A percentile compares a stretch with the other conserved stretches of the same genome.
Evolutionary conservation across 2,888 invertebrate species (phyloP).

Genomic region (Diabrotica balteata): DNA sequence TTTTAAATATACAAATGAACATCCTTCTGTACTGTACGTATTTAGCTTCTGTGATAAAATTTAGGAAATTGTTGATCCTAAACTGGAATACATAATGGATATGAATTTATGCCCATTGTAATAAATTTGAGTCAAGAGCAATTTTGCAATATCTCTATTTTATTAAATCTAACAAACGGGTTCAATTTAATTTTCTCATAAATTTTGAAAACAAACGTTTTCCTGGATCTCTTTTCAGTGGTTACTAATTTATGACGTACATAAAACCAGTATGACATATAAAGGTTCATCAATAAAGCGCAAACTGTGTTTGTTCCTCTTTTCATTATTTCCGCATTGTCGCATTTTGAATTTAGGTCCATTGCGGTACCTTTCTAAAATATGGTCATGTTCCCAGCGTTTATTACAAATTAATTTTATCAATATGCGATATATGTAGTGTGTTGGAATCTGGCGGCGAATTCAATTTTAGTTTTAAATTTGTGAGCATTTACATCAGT

Average conservation of each 20-base stretch:
- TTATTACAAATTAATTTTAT: no score
- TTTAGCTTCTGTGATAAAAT: neutral
- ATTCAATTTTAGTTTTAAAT: no score
- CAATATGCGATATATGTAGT: no score
- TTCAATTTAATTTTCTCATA: slow-evolving; percentile 1
- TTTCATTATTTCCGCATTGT: neutral
- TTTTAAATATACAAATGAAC: no score
- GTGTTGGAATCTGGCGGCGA: no score
- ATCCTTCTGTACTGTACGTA: no score
- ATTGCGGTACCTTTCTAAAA: neutral
- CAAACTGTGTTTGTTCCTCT: neutral
- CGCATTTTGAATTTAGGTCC: neutral
- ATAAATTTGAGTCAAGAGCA: neutral
- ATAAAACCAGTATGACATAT: neutral
- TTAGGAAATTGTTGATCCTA: neutral
- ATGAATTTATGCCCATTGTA: neutral
- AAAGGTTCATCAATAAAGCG: neutral
- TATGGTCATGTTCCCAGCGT: no score
- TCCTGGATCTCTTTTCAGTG: neutral
- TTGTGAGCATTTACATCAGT: no score
- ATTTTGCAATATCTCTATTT: neutral
- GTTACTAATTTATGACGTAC: neutral
- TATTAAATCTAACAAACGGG: neutral
- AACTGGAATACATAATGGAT: neutral
- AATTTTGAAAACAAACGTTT: neutral